Conservation (phyloP, 1,140 invertebrate species). For the Papilio xuthus region DNA sequence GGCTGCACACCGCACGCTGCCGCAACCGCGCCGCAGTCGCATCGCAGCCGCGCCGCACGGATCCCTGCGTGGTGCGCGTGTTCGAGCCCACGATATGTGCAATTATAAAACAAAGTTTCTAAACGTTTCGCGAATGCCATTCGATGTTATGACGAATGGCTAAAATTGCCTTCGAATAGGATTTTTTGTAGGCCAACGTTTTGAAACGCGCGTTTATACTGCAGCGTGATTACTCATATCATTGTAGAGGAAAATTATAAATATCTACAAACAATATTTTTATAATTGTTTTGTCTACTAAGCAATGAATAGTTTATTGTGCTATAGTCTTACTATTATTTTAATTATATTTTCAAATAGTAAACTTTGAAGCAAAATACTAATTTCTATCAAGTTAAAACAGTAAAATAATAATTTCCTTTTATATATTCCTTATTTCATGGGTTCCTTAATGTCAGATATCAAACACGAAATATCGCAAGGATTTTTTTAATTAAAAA, state of each 20-base stretch:
- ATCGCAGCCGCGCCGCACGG: slow-evolving; percentile 22
- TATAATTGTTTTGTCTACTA: background rate
- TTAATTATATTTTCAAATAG: no score
- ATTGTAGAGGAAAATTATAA: background rate
- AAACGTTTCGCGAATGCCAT: slow-evolving; percentile 42
- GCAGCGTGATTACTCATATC: background rate
- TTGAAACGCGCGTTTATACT: background rate
- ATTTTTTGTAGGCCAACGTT: slow-evolving; percentile 14
- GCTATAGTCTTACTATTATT: no score
- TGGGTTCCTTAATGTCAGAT: no score
- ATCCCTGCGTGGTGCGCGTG: slow-evolving; percentile 43
- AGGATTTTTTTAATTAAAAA: background rate
- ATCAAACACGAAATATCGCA: background rate
- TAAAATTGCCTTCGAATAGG: slow-evolving; percentile 32
- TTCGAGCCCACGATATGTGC: slow-evolving; percentile 37
- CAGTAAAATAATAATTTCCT: background rate
- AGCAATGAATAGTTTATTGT: no score
- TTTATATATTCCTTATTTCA: no score
- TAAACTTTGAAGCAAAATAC: no score
- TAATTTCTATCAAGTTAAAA: background rate
- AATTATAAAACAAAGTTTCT: slow-evolving; percentile 47
- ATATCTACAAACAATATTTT: background rate
- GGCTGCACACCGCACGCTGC: slow-evolving; percentile 45
- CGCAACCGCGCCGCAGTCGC: slow-evolving; percentile 37
- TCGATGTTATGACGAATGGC: slow-evolving; percentile 39